Evolutionary conservation across 2,888 invertebrate genomes (phyloP), one percentile per base, ranked within the genome.

Genomic region (Drosophila incognita): DNA sequence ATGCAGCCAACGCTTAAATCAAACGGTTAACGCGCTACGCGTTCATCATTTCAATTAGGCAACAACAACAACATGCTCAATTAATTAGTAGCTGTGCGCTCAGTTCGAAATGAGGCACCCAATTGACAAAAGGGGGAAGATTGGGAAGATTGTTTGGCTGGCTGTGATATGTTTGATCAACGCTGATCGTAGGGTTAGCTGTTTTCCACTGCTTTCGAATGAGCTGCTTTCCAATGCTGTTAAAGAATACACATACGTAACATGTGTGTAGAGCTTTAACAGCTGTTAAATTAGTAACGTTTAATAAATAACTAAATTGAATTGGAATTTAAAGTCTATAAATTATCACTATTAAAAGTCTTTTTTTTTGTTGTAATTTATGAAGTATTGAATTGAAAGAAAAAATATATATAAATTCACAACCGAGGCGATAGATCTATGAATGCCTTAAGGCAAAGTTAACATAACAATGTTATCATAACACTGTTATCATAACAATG

Each of bases 21-120:
- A 74, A 87, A 87, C 89, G 85, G 89, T 85, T 89, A 76, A 78
- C 76, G 71, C 61, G 64, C 72, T 63, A 87, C 87, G 87, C 89
- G 71, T 57, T 40, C 60, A 66, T 83, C 87, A 89, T 87, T 80
- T 81, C 87, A 89, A 87, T 87, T 87, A 83, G 83, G 68, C 29
- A 40, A 36, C n/a, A 56, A 35, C 31, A 11, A 38, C 36, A 52
- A 57, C 56, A 58, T 57, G 60, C n/a, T 27, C 76, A 79, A 79
- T 79, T 79, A 79, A 79, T 79, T 76, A 79, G 75, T 56, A 29
- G n/a, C 49, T 62, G 62, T 40, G 21, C 57, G 18, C n/a, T 36
- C 38, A 57, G 56, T 7, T 15, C 27, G 8, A 27, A 48, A 49
- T 10, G 27, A 8, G n/a, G 29, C 65, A 18, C 31, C 31, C 61